These are phyloP conservation scores for Indicator indicator DNA, from an alignment of 2,113 vertebrate species.

Conservation along the genomic window DNA sequence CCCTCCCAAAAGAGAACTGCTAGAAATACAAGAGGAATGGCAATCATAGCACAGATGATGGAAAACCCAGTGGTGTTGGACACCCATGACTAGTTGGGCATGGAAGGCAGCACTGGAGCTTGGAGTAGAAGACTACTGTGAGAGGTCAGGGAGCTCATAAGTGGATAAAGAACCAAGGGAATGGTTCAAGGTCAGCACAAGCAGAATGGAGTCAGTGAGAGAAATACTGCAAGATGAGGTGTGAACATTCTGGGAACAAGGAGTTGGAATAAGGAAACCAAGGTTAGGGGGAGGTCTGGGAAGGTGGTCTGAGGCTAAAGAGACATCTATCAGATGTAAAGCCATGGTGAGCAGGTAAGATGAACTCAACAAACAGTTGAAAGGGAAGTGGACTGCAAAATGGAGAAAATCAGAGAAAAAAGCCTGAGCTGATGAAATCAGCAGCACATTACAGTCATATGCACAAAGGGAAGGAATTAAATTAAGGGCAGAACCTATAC, in stretches of 20 bases:
- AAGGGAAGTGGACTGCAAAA: background rate
- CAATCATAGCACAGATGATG: background rate
- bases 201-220: fast-evolving
- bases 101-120: background rate
- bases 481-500: background rate
- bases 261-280: background rate
- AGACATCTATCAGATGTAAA: background rate
- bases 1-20: background rate
- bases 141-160: background rate
- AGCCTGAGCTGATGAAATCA: background rate
- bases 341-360: background rate
- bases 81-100: background rate
- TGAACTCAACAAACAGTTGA: background rate
- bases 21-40: background rate
- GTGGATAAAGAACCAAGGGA: background rate
- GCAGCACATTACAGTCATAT: background rate
- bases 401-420: background rate
- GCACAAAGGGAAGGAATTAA: background rate
- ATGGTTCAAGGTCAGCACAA: background rate
- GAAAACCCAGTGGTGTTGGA: background rate
- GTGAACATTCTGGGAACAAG: background rate
- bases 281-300: background rate
- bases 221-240: fast-evolving
- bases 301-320: background rate
- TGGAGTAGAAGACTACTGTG: fast-evolving